Evolutionary conservation across 1,140 invertebrate species (phyloP).

Genomic region (Melanaphis sacchari): DNA sequence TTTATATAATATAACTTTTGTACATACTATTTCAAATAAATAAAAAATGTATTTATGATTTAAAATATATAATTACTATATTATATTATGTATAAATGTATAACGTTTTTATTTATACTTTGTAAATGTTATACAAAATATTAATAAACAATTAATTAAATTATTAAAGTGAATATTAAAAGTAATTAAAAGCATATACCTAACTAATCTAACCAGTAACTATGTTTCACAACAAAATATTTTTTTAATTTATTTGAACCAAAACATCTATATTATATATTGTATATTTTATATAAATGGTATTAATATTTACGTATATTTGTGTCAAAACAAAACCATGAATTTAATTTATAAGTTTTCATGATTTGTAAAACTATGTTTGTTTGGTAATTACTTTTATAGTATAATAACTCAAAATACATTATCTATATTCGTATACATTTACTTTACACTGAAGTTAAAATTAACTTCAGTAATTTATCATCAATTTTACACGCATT

Average conservation of each 20-base stretch:
- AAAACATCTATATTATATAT: background rate
- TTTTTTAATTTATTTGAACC: background rate
- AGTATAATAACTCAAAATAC: background rate
- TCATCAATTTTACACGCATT: background rate
- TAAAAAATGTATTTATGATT: background rate
- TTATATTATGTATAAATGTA: background rate
- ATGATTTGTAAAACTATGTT: background rate
- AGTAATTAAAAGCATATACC: background rate
- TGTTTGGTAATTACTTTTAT: background rate
- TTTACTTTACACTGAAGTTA: background rate
- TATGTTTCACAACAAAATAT: background rate
- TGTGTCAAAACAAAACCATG: background rate
- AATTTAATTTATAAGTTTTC: background rate
- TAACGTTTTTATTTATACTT: background rate
- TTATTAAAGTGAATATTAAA: background rate
- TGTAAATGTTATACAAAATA: background rate
- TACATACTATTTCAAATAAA: background rate
- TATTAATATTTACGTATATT: background rate
- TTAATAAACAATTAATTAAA: background rate
- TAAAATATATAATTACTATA: background rate
- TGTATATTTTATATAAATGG: background rate
- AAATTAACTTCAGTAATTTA: background rate
- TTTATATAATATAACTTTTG: background rate
- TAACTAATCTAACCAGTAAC: background rate
- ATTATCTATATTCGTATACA: background rate